phyloP scores from a whole-genome alignment of 1,140 invertebrate genomes.

The Spodoptera frugiperda region DNA sequence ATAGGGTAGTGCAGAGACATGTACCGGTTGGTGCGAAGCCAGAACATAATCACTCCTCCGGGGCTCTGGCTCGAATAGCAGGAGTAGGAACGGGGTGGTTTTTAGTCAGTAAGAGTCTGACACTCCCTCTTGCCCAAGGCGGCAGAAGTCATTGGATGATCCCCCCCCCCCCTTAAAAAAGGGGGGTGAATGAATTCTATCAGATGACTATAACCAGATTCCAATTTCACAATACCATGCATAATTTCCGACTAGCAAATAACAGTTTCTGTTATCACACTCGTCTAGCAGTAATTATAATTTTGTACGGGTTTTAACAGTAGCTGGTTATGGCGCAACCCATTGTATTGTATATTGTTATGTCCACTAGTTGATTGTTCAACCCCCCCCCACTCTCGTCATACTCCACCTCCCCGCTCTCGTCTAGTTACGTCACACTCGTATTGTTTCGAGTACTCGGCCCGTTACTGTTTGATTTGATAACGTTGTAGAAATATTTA shows the following conservation, averaged over 20 bases:
- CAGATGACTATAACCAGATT: too few relatives aligned
- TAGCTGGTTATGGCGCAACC: slow-evolving; percentile 8
- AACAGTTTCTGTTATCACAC: slow-evolving; percentile 17
- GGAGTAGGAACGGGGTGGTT: too few relatives aligned
- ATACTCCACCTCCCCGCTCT: background rate
- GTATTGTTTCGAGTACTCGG: slow-evolving; percentile 3
- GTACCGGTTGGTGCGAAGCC: too few relatives aligned
- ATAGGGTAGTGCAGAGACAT: too few relatives aligned
- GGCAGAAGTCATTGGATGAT: too few relatives aligned
- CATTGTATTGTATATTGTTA: slow-evolving; percentile 20
- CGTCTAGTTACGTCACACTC: slow-evolving; percentile 6
- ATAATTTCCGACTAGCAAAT: background rate
- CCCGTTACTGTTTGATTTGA: slow-evolving; percentile 1
- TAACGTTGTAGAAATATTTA: background rate
- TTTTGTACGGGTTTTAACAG: slow-evolving; percentile 11
- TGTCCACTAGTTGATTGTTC: slow-evolving; percentile 21
- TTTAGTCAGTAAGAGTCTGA: too few relatives aligned
- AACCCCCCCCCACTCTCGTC: background rate
- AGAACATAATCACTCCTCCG: too few relatives aligned
- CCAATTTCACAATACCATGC: too few relatives aligned
- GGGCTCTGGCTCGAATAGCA: too few relatives aligned
- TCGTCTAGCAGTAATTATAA: background rate
- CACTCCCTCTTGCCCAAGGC: too few relatives aligned
- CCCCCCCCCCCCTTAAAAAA: too few relatives aligned
- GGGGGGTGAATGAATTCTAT: too few relatives aligned